phyloP scores from a whole-genome alignment of 2,797 vertebrate genomes.

The Hoplostethus mediterraneus region DNA sequence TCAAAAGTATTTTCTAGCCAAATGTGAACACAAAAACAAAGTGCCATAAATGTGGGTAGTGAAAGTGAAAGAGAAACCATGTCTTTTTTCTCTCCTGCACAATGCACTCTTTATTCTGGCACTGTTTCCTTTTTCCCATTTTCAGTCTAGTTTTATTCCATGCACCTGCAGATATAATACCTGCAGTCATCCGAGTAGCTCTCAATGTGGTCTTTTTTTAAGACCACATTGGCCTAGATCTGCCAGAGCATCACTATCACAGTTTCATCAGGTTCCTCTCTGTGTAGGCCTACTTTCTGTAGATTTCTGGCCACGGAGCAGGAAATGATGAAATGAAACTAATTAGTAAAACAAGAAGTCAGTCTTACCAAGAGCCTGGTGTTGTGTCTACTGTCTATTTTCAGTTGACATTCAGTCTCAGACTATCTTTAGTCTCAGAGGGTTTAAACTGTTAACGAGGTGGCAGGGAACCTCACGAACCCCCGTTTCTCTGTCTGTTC shows the following conservation, averaged over 20 bases:
- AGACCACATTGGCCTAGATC: background rate
- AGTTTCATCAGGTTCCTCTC: background rate
- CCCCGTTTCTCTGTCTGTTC: background rate
- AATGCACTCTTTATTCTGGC: no score
- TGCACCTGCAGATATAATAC: no score
- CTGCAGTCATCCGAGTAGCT: background rate
- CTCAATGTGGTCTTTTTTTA: background rate
- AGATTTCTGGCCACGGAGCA: background rate
- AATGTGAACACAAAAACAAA: no score
- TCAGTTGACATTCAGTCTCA: background rate
- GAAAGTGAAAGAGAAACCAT: no score
- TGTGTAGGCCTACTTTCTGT: background rate
- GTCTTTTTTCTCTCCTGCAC: no score
- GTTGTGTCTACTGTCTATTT: conserved; percentile 13
- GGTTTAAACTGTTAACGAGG: background rate
- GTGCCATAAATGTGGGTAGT: no score
- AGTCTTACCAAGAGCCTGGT: background rate
- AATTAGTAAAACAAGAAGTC: background rate
- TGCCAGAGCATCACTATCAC: background rate
- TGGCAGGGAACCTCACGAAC: background rate
- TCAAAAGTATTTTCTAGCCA: no score
- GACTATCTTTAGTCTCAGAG: background rate
- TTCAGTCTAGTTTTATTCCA: no score
- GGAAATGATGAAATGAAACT: background rate
- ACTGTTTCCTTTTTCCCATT: no score